These are phyloP conservation scores for Macquaria ambigua DNA, from an alignment of 2,113 vertebrate genomes.

Conservation along the genomic window DNA sequence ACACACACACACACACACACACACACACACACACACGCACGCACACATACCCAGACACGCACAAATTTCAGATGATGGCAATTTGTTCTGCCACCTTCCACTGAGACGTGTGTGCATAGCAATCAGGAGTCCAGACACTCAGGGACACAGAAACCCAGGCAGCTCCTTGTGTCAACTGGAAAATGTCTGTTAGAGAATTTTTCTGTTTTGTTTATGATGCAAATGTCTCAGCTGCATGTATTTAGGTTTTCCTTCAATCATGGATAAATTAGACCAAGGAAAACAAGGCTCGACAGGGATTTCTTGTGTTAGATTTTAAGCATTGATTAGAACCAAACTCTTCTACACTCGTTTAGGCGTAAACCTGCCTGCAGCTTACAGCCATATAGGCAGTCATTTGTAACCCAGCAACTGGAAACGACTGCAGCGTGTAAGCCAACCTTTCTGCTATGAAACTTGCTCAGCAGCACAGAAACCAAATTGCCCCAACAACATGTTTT, in stretches of 20 bases:
- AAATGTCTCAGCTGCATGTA: slow-evolving; percentile 42
- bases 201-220: slow-evolving; percentile 60
- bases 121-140: slow-evolving; percentile 70
- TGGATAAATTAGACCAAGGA: slow-evolving; percentile 34
- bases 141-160: slow-evolving; percentile 46
- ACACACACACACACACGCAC: slow-evolving; percentile 35
- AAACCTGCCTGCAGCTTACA: slow-evolving; percentile 11
- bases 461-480: slow-evolving; percentile 6
- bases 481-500: slow-evolving; percentile 7
- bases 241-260: slow-evolving; percentile 57
- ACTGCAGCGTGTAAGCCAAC: slow-evolving; percentile 9
- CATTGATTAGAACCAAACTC: slow-evolving; percentile 19
- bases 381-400: not conserved
- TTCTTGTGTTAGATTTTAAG: slow-evolving; percentile 22
- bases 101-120: slow-evolving; percentile 72
- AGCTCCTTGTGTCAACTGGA: slow-evolving; percentile 64
- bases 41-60: slow-evolving; percentile 33
- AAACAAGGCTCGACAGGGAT: slow-evolving; percentile 35
- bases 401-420: slow-evolving; percentile 23
- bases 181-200: slow-evolving; percentile 55
- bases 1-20: slow-evolving; percentile 8
- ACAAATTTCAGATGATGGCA: slow-evolving; percentile 64
- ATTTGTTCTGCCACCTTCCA: slow-evolving; percentile 77
- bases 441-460: slow-evolving; percentile 12
- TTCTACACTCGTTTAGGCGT: slow-evolving; percentile 5